phyloP scores from a whole-genome alignment of 2,888 invertebrate species.

The Temnothorax unifasciatus region DNA sequence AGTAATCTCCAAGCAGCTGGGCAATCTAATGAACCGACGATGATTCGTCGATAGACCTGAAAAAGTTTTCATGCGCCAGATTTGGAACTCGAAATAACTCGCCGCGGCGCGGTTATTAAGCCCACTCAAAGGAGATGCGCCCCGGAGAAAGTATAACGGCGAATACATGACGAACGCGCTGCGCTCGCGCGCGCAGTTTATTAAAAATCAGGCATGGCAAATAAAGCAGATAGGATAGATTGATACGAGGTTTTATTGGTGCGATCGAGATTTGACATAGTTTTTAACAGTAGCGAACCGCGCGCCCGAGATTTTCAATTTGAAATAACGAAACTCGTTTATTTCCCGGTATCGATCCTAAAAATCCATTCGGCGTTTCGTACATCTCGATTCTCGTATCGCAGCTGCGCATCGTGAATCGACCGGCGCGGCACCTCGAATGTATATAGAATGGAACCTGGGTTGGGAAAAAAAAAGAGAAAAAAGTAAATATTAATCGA shows the following conservation, averaged over 20 bases:
- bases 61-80: constrained; percentile 63
- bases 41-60: constrained; percentile 69
- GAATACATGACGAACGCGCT: not conserved
- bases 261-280: constrained; percentile 40
- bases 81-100: constrained; percentile 48
- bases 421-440: constrained; percentile 6
- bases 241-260: constrained; percentile 13
- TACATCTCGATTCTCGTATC: constrained; percentile 39
- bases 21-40: constrained; percentile 75
- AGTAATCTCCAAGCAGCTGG: constrained; percentile 75
- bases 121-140: constrained; percentile 10
- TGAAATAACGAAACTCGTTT: constrained; percentile 46
- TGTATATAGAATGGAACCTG: constrained; percentile 10
- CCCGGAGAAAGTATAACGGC: constrained; percentile 17
- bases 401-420: constrained; percentile 19
- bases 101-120: constrained; percentile 32
- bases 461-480: not conserved
- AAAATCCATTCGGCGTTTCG: constrained; percentile 25
- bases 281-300: constrained; percentile 8
- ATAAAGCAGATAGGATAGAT: constrained; percentile 41
- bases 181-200: constrained; percentile 6
- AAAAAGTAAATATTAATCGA: constrained; percentile 52
- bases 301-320: constrained; percentile 38
- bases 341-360: constrained; percentile 44
- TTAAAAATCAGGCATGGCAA: constrained; percentile 40